Percentiles rank a stretch among this genome's conserved stretches.
Evolutionary conservation across 1,140 invertebrate genomes (phyloP).

Genomic region (Zelostemma sp.): DNA sequence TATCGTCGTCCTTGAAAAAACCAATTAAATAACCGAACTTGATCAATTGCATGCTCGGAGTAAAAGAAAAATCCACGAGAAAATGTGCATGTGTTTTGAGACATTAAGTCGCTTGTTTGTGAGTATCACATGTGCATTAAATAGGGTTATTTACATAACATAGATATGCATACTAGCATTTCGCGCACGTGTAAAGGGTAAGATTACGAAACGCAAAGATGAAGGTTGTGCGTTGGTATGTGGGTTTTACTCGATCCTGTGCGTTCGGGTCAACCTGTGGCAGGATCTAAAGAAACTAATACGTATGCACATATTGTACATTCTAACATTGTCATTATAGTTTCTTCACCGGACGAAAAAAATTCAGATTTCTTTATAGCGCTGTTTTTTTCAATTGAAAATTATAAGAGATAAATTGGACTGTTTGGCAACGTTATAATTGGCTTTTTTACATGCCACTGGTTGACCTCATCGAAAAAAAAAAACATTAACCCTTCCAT

Average conservation of each 20-base stretch:
- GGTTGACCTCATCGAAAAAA: too few relatives aligned
- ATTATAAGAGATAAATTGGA: too few relatives aligned
- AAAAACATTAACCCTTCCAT: too few relatives aligned
- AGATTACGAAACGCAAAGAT: conserved; percentile 50
- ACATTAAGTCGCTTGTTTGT: conserved; percentile 7
- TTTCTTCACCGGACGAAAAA: too few relatives aligned
- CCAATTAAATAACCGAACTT: neutral
- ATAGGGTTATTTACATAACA: conserved; percentile 45
- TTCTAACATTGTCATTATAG: too few relatives aligned
- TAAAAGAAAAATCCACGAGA: conserved; percentile 1
- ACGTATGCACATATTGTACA: too few relatives aligned
- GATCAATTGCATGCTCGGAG: neutral
- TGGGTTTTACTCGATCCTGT: conserved; percentile 47
- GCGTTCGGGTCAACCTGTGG: conserved; percentile 40
- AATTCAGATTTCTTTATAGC: too few relatives aligned
- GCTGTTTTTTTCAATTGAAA: too few relatives aligned
- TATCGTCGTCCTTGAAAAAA: conserved; percentile 1
- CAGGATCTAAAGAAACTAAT: conserved; percentile 46
- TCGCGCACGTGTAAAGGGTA: conserved; percentile 43
- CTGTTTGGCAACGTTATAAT: too few relatives aligned
- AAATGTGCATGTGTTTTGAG: neutral
- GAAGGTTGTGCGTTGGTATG: conserved; percentile 46
- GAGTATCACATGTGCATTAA: conserved; percentile 33
- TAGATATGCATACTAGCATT: conserved; percentile 30
- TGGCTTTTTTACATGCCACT: too few relatives aligned